Evolutionary conservation across 2,797 vertebrate species (phyloP), one percentile per base, ranked within the genome.

Genomic region (Lemur catta): DNA sequence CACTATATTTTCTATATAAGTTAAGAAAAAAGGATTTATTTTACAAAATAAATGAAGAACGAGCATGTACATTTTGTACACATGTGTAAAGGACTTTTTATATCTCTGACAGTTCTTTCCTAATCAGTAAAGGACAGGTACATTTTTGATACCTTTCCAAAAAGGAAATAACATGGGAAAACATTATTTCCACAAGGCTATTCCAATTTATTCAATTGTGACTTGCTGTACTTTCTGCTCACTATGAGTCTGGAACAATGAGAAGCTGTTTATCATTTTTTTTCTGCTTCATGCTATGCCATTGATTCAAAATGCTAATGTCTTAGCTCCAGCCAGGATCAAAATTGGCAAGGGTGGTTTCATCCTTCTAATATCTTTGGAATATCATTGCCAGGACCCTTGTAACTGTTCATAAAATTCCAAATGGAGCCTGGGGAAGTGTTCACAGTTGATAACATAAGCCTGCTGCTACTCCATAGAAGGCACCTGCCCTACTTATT

Each of bases 221-320:
- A 35, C 35, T 74, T 78, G 33, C 30, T 95, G 26, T 69, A 69
- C 35, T 69, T 86, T 93, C n/a, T 91, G 8, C 14, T 94, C 18
- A 89, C 20, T 94, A 46, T 65, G 22, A 75, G 75, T 91, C 59
- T 81, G n/a, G 33, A 88, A 55, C 13, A 89, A 93, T 82, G 26
- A 24, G 30, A 80, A 84, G 15, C 24, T 75, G 14, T 46, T 85
- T 48, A 63, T 72, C 26, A 55, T 35, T 86, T 26, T 74, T 95
- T 95, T 94, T 59, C 38, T 71, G 26, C 28, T 88, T 91, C 33
- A 59, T 75, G 55, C 9, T 87, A 24, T 50, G 17, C 26, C 72
- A 71, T 84, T 71, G 65, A 88, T 87, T 95, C n/a, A 75, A 96
- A 87, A 76, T 84, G 35, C 10, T 84, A 84, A 41, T 91, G 38